Evolutionary conservation across 2,113 vertebrate genomes (phyloP).

Genomic region (Falcunculus frontatus): DNA sequence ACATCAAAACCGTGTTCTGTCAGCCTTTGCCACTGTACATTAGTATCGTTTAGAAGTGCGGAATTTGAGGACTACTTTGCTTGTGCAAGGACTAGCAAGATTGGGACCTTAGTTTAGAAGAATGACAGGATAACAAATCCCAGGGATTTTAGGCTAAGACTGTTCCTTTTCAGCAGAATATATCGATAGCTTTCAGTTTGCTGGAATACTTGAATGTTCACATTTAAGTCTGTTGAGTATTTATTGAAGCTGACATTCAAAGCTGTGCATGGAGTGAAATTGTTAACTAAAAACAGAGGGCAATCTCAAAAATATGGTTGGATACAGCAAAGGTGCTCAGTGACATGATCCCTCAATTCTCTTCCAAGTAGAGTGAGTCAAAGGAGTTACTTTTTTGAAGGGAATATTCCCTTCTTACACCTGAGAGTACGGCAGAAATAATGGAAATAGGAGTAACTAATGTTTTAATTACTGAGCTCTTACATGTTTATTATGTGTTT

Average conservation of each 20-base stretch:
- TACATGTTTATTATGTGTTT: neutral
- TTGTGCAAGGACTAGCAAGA: neutral
- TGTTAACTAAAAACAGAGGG: neutral
- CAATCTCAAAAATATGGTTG: neutral
- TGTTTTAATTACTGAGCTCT: neutral
- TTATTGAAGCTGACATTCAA: neutral
- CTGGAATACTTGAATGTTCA: neutral
- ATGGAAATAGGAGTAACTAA: neutral
- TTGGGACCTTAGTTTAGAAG: neutral
- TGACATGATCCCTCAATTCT: constrained; percentile 9
- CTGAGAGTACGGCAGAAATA: neutral
- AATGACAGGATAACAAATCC: neutral
- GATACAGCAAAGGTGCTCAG: neutral
- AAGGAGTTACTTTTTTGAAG: neutral
- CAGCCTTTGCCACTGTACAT: neutral
- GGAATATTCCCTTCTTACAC: neutral
- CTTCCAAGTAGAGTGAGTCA: neutral
- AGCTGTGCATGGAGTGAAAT: neutral
- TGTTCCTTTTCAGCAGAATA: neutral
- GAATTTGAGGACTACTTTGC: neutral
- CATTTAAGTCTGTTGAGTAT: neutral
- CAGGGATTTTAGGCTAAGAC: neutral
- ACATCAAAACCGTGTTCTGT: neutral
- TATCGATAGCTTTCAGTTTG: neutral
- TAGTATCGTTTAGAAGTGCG: neutral